Conservation (phyloP, 2,113 vertebrate genomes). For the Falcunculus frontatus region DNA sequence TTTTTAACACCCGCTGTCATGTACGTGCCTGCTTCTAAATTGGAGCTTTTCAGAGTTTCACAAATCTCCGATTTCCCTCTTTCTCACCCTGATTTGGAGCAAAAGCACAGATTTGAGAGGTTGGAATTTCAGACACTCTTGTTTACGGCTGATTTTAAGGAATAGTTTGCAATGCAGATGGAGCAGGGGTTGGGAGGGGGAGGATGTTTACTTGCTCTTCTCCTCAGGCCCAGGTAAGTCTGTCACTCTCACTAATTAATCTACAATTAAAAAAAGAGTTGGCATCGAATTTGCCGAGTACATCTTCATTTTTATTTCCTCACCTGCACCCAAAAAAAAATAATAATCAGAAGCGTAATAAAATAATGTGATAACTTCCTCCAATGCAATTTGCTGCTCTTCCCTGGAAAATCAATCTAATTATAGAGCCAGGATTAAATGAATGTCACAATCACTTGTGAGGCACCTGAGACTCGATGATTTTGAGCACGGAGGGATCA, state of each 20-base stretch:
- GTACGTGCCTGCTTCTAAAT: neutral
- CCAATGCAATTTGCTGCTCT: slow-evolving; percentile 37
- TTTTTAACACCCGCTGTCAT: neutral
- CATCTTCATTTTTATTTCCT: neutral
- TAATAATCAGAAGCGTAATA: neutral
- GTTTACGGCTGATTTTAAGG: neutral
- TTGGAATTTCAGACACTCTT: neutral
- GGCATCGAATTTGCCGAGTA: neutral
- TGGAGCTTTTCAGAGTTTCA: neutral
- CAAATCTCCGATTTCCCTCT: neutral
- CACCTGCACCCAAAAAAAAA: neutral
- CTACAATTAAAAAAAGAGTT: neutral
- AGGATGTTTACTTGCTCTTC: slow-evolving; percentile 28
- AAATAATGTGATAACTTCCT: slow-evolving; percentile 46
- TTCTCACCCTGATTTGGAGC: neutral
- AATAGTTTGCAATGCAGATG: slow-evolving; percentile 40
- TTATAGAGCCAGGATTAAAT: slow-evolving; percentile 37
- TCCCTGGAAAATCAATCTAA: slow-evolving; percentile 52
- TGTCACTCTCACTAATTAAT: slow-evolving; percentile 44
- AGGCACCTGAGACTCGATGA: neutral
- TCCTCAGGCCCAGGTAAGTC: slow-evolving; percentile 13
- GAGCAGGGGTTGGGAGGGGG: neutral
- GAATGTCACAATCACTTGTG: neutral
- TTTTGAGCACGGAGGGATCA: neutral
- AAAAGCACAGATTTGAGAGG: neutral